These are phyloP conservation scores for Polypterus bichir DNA, from an alignment of 2,113 vertebrate species.

Conservation along the genomic window DNA sequence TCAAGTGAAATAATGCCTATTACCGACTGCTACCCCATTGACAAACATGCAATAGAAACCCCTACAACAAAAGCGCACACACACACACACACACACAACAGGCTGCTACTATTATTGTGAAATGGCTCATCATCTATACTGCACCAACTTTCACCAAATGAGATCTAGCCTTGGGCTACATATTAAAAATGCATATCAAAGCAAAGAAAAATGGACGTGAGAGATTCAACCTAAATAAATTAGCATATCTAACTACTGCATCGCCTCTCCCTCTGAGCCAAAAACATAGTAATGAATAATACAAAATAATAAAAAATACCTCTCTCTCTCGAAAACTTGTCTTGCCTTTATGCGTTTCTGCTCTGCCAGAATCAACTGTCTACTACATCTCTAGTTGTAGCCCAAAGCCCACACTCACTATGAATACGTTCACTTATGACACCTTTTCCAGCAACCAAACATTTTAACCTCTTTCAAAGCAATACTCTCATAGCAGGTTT, in stretches of 20 bases:
- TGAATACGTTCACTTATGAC: too few species aligned
- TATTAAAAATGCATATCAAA: conserved; percentile 99
- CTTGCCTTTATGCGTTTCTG: conserved; percentile 7
- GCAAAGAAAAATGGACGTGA: conserved; percentile 83
- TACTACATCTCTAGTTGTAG: too few species aligned
- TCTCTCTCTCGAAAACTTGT: conserved; percentile 17
- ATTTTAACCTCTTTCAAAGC: too few species aligned
- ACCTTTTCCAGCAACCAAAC: too few species aligned
- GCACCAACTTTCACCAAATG: conserved; percentile 79
- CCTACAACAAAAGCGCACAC: too few species aligned
- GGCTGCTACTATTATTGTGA: conserved; percentile 66
- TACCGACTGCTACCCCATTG: conserved; percentile 55
- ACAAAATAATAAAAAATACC: conserved; percentile 31
- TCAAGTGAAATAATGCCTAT: conserved; percentile 71
- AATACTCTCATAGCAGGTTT: too few species aligned
- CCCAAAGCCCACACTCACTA: too few species aligned
- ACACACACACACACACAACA: conserved; percentile 31
- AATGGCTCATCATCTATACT: conserved; percentile 76
- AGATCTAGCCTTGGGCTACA: conserved; percentile 76
- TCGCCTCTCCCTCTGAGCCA: conserved; percentile 28
- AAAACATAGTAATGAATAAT: conserved; percentile 42
- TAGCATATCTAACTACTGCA: conserved; percentile 66
- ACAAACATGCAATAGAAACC: conserved; percentile 26
- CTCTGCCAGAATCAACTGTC: too few species aligned
- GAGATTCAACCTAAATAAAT: conserved; percentile 74